A percentile compares a stretch with the other conserved stretches of the same genome.
phyloP scores from a whole-genome alignment of 2,888 invertebrate species.

The Drosophila siamana region DNA sequence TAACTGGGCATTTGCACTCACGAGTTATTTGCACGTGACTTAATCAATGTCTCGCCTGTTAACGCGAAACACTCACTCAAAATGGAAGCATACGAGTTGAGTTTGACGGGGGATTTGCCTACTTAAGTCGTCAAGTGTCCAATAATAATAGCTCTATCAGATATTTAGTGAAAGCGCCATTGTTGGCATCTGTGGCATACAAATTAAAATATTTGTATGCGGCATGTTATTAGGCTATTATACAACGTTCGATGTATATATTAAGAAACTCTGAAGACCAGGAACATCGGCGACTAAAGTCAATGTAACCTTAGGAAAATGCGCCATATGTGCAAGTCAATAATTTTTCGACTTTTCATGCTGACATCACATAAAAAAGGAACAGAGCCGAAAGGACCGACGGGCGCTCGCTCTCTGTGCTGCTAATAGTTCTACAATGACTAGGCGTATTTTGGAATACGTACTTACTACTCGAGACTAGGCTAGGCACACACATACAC shows the following conservation, averaged over 20 bases:
- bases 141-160: conserved; percentile 62
- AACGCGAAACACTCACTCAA: conserved; percentile 52
- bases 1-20: too few relatives aligned
- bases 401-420: conserved; percentile 33
- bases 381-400: conserved; percentile 33
- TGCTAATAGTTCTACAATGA: conserved; percentile 80
- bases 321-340: conserved; percentile 81
- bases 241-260: conserved; percentile 30
- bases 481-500: neutral
- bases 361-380: conserved; percentile 69
- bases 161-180: conserved; percentile 10
- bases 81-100: conserved; percentile 31
- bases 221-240: conserved; percentile 32
- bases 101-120: conserved; percentile 35
- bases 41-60: conserved; percentile 68
- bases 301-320: conserved; percentile 52
- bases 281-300: conserved; percentile 25
- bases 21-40: too few relatives aligned
- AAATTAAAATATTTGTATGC: conserved; percentile 67
- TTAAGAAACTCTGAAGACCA: conserved; percentile 29
- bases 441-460: conserved; percentile 51
- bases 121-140: conserved; percentile 59
- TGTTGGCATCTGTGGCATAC: conserved; percentile 73
- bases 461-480: conserved; percentile 10
- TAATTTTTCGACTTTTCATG: conserved; percentile 83